Conservation (phyloP, 2,888 invertebrate genomes). For the Standfussiana lucernea region DNA sequence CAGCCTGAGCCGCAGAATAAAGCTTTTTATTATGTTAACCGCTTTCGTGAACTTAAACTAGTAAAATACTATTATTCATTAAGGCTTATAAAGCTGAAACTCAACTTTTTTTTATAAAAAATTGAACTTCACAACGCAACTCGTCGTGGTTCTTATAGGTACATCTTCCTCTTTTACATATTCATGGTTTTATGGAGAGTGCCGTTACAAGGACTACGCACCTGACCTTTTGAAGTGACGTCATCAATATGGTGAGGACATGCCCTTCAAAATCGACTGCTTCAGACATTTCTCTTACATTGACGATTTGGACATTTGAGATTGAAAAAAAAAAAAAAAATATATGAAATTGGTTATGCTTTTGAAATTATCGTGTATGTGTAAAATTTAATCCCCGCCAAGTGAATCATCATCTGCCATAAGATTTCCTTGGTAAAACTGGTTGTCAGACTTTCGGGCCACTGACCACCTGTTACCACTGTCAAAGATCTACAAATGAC, state of each 20-base stretch:
- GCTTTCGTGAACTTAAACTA: not conserved
- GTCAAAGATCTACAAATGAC: too few species aligned
- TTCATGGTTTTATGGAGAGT: conserved; percentile 48
- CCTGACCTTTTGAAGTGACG: conserved; percentile 53
- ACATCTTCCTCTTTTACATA: conserved; percentile 34
- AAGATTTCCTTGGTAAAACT: too few species aligned
- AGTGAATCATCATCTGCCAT: too few species aligned
- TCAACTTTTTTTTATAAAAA: not conserved
- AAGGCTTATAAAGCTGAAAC: not conserved
- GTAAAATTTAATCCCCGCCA: too few species aligned
- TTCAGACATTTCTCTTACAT: conserved; percentile 37
- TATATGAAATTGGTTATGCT: not conserved
- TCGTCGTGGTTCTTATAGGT: not conserved
- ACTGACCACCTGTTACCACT: too few species aligned
- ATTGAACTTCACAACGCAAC: not conserved
- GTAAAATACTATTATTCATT: not conserved
- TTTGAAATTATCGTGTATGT: not conserved
- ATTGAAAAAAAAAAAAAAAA: too few species aligned
- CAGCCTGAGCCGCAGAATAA: too few species aligned
- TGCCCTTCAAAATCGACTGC: conserved; percentile 30
- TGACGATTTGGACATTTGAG: conserved; percentile 16
- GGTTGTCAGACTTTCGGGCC: too few species aligned
- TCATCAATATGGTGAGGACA: conserved; percentile 54
- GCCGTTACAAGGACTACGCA: conserved; percentile 29
- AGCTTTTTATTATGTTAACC: not conserved